A percentile compares a stretch with the other conserved stretches of the same genome.
phyloP scores from a whole-genome alignment of 2,888 invertebrate genomes.

The Catocala nupta region DNA sequence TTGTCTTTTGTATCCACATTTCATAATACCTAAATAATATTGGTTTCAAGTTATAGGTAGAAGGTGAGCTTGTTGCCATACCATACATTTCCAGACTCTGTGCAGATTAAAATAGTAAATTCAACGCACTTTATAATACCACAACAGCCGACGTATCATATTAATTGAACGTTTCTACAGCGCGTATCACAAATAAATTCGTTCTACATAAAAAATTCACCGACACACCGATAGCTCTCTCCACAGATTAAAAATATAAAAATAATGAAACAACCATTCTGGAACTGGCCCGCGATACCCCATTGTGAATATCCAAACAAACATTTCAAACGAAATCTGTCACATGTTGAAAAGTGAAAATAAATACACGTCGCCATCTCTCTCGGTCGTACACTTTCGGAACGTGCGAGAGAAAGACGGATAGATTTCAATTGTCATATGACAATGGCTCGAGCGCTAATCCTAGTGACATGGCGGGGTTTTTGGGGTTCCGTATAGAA shows the following conservation, averaged over 20 bases:
- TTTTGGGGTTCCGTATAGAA: conserved; percentile 66
- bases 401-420: conserved; percentile 69
- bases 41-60: too few relatives aligned
- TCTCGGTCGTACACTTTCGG: conserved; percentile 48
- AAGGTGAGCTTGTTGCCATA: too few relatives aligned
- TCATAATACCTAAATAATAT: too few relatives aligned
- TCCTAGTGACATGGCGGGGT: conserved; percentile 81
- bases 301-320: conserved; percentile 80
- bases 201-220: conserved; percentile 22
- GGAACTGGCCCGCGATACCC: conserved; percentile 69
- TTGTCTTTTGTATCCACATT: too few relatives aligned
- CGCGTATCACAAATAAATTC: conserved; percentile 14
- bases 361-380: conserved; percentile 76
- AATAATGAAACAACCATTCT: conserved; percentile 75
- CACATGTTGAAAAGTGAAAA: conserved; percentile 85
- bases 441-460: conserved; percentile 81
- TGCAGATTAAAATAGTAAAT: too few relatives aligned
- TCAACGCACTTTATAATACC: too few relatives aligned
- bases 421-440: conserved; percentile 80
- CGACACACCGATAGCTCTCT: conserved; percentile 55
- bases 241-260: conserved; percentile 80
- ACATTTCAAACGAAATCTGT: conserved; percentile 85
- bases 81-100: too few relatives aligned
- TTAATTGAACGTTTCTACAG: not conserved
- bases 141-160: too few relatives aligned